Base-by-base conservation (phyloP, 2,888 invertebrate genomes). In the Pedicia rivosa region DNA sequence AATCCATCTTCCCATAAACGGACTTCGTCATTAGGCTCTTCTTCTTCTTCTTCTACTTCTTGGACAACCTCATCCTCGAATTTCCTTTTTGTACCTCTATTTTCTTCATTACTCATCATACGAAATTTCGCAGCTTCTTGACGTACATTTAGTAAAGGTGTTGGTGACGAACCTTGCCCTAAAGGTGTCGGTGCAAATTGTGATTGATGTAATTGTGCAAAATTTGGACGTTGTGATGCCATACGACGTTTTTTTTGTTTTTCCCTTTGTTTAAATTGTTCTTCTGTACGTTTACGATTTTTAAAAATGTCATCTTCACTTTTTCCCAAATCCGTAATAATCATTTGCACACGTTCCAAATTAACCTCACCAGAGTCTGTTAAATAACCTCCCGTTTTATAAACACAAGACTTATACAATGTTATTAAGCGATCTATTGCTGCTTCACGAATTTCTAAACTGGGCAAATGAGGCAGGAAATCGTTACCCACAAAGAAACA, bases 401-500 rank as follows among this genome's bases (percentile, higher is more conserved):
- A 86, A 9, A 94, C 90, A 46, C 83, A 78, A 53, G 84, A 82
- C 65, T 99, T 98, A 57, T 99, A 98, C 41, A 98, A 63, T 47
- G 70, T 77, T 5, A 98, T 80, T 13, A 98, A 70, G 37, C 94
- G 67, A 60, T 98, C 97, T 33, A 98, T 94, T 0, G 98, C 95
- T 1, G 84, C 86, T 65, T 97, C 95, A 33, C 94, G 70, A 52
- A 99, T 98, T 69, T 98, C 97, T 47, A 98, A 64, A 35, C 94
- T 94, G 4, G 98, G 98, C 45, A 98, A 67, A 67, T 99, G 98
- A 0, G 98, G 98, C 49, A 98, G 61, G 57, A 98, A 98, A 64
- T 98, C 98, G 55, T 98, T 98, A 33, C 98, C 98, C 36, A 97
- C 95, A 62, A 98, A 98, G 66, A 99, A 98, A 56, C 98, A 98